Evolutionary conservation across 1,140 invertebrate species (phyloP), one percentile per base, ranked within the genome.

Genomic region (Drosophila subobscura): DNA sequence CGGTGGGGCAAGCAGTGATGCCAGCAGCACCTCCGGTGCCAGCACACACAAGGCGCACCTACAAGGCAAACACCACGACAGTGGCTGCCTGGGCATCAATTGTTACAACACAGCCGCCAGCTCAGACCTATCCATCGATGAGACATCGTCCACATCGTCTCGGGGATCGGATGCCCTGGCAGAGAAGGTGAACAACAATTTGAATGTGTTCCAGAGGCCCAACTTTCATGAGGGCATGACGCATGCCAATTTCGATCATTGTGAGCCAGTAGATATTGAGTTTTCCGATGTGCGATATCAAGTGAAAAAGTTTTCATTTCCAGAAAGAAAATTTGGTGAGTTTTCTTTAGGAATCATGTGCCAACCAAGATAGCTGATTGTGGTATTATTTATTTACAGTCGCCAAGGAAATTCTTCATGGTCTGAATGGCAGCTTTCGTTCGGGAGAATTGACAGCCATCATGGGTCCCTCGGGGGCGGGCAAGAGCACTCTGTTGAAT

Each of bases 381-480:
- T 65, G 6, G 10, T 41, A 5, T 10, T 27, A 27, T 22, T 12
- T 37, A 29, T 0, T n/a, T 14, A 7, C 50, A 94, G 94, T 92
- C 25, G 79, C 90, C 40, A 95, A 94, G 79, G 93, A 93, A 61
- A 95, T 95, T 63, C 89, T 96, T 12, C 94, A 95, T 75, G 92
- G 92, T 2, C 91, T 94, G 0, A 93, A 92, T 64, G 94, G 94
- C 2, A 92, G 92, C 52, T 94, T 94, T 86, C 92, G 92, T 40
- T 92, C 93, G 6, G 93, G 93, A 7, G 93, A 94, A 92, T 67
- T 96, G 16, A 94, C 95, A 1, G 95, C 95, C 16, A 96, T 96
- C 42, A 95, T 96, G 95, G 95, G 95, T 6, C 95, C 95, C 4
- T 95, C 95, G 1, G 95, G 96, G 1, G 95, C 95, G 1, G 96